Evolutionary conservation across 1,140 invertebrate genomes (phyloP), one percentile per base, ranked within the genome.

Genomic region (Portunus trituberculatus): DNA sequence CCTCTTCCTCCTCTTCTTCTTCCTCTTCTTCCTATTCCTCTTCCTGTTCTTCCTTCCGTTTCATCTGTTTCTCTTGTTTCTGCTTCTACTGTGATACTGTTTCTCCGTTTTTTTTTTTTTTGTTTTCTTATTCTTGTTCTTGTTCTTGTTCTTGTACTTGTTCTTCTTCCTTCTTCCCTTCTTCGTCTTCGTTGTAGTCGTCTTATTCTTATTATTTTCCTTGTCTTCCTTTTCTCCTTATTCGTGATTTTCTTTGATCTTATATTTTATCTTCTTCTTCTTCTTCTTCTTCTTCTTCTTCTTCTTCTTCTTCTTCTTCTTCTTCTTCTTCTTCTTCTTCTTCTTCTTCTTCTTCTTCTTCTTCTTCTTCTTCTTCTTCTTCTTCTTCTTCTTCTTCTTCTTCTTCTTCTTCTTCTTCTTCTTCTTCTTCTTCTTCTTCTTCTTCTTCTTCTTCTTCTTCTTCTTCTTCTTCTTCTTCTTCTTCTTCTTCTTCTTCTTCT

Each of bases 391-490:
- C 14, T 32, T 32, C 1, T 29, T 92, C 29, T 20, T 25, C 25
- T 28, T 32, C 20, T 32, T 10, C n/a, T 46, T 67, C 0, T 16
- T 45, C 14, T 32, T 32, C 1, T 29, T 92, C 8, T 39, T 10
- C 1, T 45, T 25, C 28, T 25, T 32, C 4, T 32, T 46, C 0
- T 31, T 28, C 14, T 45, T 45, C 28, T 59, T 31, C 1, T 39
- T 88, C 14, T 88, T 1, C 1, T 39, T 88, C 14, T 1, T 88
- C 86, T 88, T 39, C 32, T 39, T 88, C 86, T 28, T 88, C 86
- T 29, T 39, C 32, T 39, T 88, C 86, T 88, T 39, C 32, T 39
- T 88, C 32, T 39, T 88, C 86, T 88, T 39, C 32, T 39, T 88
- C 86, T 88, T 39, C 32, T 39, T 88, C 32, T 88, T 88, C 86